Conservation (phyloP, 2,888 invertebrate genomes). For the Drosophila ochracea region DNA sequence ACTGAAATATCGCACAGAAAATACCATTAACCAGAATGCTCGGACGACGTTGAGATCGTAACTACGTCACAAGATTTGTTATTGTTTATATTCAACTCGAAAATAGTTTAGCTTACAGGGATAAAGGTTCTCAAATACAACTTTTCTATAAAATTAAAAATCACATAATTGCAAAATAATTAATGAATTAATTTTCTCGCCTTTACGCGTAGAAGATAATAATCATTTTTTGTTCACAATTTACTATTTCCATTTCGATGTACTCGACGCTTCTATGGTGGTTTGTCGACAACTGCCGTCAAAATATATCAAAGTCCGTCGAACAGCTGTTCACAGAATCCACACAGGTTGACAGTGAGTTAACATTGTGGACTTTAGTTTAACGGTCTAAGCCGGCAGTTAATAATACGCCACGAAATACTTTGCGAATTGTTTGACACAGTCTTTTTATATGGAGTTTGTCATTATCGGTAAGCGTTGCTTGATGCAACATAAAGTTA, state of each 20-base stretch:
- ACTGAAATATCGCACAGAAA: not conserved
- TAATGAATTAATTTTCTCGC: not conserved
- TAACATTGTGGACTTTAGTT: not conserved
- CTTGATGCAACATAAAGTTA: not conserved
- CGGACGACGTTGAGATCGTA: not conserved
- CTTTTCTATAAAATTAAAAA: not conserved
- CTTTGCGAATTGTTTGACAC: too few species aligned
- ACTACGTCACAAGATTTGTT: not conserved
- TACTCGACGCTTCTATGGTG: not conserved
- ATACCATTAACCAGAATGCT: too few species aligned
- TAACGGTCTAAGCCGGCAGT: not conserved
- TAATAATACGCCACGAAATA: too few species aligned
- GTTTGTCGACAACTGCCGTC: too few species aligned
- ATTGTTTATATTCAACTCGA: not conserved
- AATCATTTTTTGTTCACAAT: not conserved
- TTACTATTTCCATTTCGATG: not conserved
- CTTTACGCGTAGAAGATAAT: not conserved
- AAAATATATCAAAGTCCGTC: not conserved
- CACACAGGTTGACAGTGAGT: not conserved
- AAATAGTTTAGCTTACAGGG: not conserved
- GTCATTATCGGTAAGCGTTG: not conserved
- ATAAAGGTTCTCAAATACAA: not conserved
- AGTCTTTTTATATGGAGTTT: too few species aligned
- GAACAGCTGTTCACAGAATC: not conserved
- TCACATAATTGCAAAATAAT: not conserved